phyloP scores from a whole-genome alignment of 2,888 invertebrate species.

The Phyllotreta cruciferae region DNA sequence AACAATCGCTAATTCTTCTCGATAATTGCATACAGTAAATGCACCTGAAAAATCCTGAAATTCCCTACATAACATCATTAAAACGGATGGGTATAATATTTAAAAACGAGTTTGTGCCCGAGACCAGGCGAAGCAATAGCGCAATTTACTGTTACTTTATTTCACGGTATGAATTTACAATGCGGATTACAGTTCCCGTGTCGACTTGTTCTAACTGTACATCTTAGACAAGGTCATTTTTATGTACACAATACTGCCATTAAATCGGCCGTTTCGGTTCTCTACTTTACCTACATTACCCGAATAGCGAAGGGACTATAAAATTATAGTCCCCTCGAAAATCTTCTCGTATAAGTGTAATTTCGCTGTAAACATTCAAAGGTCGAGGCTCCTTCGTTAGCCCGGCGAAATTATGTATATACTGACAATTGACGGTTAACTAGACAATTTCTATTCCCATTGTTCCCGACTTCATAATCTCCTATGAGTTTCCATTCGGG shows the following conservation, averaged over 20 bases:
- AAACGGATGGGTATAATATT: slow-evolving; percentile 34
- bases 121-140: slow-evolving; percentile 34
- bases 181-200: slow-evolving; percentile 44
- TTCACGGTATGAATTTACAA: slow-evolving; percentile 46
- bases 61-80: slow-evolving; percentile 28
- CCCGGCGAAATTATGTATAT: slow-evolving; percentile 22
- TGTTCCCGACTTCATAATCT: slow-evolving; percentile 28
- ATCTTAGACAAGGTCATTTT: slow-evolving; percentile 38
- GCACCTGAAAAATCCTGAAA: slow-evolving; percentile 21
- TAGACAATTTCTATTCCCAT: slow-evolving; percentile 30
- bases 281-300: too few species aligned
- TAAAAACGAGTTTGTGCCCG: slow-evolving; percentile 24
- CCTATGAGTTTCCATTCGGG: slow-evolving; percentile 20
- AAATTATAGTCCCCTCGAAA: too few species aligned
- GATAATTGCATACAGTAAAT: slow-evolving; percentile 24
- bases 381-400: not conserved
- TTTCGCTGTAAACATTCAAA: too few species aligned
- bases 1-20: slow-evolving; percentile 9
- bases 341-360: too few species aligned
- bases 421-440: slow-evolving; percentile 26
- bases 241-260: slow-evolving; percentile 15
- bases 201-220: slow-evolving; percentile 44
- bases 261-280: not conserved
- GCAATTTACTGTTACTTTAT: slow-evolving; percentile 46
- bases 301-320: too few species aligned